Evolutionary conservation across 1,140 invertebrate species (phyloP).

Genomic region (Drosophila baimaii): DNA sequence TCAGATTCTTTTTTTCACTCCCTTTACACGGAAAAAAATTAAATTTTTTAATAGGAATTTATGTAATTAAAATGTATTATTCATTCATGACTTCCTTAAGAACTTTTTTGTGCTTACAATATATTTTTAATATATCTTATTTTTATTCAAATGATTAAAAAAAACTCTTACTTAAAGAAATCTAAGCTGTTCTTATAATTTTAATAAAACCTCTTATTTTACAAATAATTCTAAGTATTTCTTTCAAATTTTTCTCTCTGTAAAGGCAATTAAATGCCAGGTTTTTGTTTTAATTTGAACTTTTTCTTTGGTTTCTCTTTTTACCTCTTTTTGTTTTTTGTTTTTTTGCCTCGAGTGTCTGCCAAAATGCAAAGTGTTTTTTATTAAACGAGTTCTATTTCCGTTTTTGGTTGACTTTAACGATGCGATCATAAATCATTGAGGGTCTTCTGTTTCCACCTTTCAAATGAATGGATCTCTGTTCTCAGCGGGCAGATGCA

Average conservation of each 20-base stretch:
- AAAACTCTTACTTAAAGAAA: too few relatives aligned
- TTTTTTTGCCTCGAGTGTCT: slow-evolving; percentile 35
- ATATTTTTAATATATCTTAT: too few relatives aligned
- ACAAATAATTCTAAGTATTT: not conserved
- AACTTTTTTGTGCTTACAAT: too few relatives aligned
- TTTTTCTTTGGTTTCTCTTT: slow-evolving; percentile 23
- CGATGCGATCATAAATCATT: slow-evolving; percentile 48
- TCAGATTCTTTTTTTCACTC: slow-evolving; percentile 42
- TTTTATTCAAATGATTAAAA: too few relatives aligned
- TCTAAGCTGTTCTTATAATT: not conserved
- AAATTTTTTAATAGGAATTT: too few relatives aligned
- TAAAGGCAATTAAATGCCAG: slow-evolving; percentile 56
- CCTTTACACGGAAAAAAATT: not conserved
- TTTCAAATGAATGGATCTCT: slow-evolving; percentile 32
- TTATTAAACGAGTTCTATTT: slow-evolving; percentile 64
- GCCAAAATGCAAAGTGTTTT: slow-evolving; percentile 55
- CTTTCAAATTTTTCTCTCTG: slow-evolving; percentile 12
- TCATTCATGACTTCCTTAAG: too few relatives aligned
- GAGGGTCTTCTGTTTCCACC: slow-evolving; percentile 22
- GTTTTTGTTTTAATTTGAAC: slow-evolving; percentile 47
- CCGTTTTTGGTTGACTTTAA: slow-evolving; percentile 50
- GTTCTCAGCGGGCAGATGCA: slow-evolving; percentile 22
- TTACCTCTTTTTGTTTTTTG: not conserved
- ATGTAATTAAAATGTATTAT: too few relatives aligned
- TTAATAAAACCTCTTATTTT: not conserved